A percentile compares a stretch with the other conserved stretches of the same genome.
phyloP scores from a whole-genome alignment of 2,888 invertebrate genomes.

The Priapulus caudatus region DNA sequence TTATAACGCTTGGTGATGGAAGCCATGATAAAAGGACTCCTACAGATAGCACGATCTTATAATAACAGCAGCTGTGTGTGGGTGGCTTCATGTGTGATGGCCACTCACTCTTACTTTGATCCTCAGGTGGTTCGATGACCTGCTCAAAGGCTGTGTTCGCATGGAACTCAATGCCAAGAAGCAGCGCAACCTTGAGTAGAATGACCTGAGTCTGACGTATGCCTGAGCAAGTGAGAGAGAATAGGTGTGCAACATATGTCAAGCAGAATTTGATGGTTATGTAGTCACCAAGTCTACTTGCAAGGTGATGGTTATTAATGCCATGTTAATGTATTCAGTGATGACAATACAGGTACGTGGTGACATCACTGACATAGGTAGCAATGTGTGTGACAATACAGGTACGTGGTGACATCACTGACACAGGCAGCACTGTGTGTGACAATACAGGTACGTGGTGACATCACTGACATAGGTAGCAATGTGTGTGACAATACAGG shows the following conservation, averaged over 20 bases:
- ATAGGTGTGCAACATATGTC: too few relatives aligned
- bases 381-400: too few relatives aligned
- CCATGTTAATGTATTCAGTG: too few relatives aligned
- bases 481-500: too few relatives aligned
- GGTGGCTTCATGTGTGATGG: not conserved
- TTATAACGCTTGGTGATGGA: not conserved
- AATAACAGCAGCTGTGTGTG: not conserved
- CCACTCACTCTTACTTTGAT: conserved; percentile 6
- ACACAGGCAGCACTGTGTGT: too few relatives aligned
- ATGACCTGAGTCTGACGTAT: conserved; percentile 93
- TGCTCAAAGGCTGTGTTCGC: conserved; percentile 81
- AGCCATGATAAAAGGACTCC: conserved; percentile 5
- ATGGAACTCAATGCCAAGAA: conserved; percentile 89
- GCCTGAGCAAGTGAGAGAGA: conserved; percentile 36
- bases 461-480: too few relatives aligned
- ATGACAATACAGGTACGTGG: too few relatives aligned
- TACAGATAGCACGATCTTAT: not conserved
- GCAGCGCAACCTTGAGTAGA: conserved; percentile 79
- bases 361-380: too few relatives aligned
- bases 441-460: too few relatives aligned
- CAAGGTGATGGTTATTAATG: not conserved
- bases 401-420: too few relatives aligned
- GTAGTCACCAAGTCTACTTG: conserved; percentile 1
- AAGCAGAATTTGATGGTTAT: too few relatives aligned
- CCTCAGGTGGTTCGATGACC: conserved; percentile 55